A percentile compares a stretch with the other conserved stretches of the same genome.
Evolutionary conservation across 2,888 invertebrate species (phyloP).

Genomic region (Lymantria monacha): DNA sequence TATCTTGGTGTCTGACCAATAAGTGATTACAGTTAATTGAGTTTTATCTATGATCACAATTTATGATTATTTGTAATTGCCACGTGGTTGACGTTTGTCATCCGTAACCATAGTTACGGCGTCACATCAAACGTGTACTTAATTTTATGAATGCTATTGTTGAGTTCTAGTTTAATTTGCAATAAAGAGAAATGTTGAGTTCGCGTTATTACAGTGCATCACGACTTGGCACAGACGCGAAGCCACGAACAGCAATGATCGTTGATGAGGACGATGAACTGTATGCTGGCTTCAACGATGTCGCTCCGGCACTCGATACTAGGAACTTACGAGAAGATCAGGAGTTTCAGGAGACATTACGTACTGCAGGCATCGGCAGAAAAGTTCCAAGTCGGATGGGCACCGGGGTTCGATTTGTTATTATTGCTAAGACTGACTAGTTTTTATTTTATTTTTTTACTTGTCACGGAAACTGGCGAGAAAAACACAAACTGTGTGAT

Average conservation of each 20-base stretch:
- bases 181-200: constrained; percentile 54
- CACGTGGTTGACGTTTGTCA: not conserved
- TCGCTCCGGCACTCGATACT: constrained; percentile 84
- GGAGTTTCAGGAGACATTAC: constrained; percentile 89
- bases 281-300: constrained; percentile 86
- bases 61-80: too few relatives aligned
- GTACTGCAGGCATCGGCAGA: constrained; percentile 87
- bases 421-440: not conserved
- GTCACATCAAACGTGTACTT: constrained; percentile 63
- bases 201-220: constrained; percentile 70
- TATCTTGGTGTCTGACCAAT: too few relatives aligned
- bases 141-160: constrained; percentile 3
- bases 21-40: too few relatives aligned
- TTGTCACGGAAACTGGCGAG: too few relatives aligned
- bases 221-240: constrained; percentile 60
- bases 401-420: constrained; percentile 58
- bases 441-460: not conserved
- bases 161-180: constrained; percentile 3
- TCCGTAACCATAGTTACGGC: constrained; percentile 63
- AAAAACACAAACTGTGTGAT: too few relatives aligned
- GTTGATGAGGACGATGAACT: constrained; percentile 84
- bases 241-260: constrained; percentile 65
- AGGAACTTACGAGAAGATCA: constrained; percentile 87
- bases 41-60: too few relatives aligned
- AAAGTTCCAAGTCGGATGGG: constrained; percentile 83